Base-by-base conservation (phyloP, 2,888 invertebrate genomes). In the Tribolium freemani region DNA sequence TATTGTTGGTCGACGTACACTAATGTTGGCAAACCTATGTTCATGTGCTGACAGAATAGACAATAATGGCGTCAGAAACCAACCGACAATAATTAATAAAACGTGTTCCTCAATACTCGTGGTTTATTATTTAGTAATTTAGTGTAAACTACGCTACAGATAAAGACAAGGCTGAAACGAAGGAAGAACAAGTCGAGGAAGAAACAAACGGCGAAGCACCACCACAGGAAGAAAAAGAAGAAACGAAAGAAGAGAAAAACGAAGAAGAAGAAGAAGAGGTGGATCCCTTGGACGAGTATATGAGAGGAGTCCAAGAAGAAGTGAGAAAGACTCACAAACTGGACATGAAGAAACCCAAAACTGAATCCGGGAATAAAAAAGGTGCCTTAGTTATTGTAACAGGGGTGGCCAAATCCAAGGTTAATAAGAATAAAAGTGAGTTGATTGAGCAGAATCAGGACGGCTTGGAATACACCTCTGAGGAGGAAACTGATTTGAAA, bases 371-470 rank as follows among this genome's bases (percentile, higher is more conserved):
- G 48, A 81, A 86, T 30, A 88, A 89, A 57, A 88, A 89, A 76
- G 87, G 86, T n/a, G 92, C 93, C 10, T 90, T 96, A 0, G 93
- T 96, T 1, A 94, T 96, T 69, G 90, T 96, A 1, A 94, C 94
- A 0, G 96, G 96, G 4, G 92, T 95, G 3, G 95, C 95, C 0
- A 96, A 96, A 84, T 94, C 94, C 81, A 92, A 92, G 75, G 89
- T 91, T 31, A 89, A 90, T 21, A 93, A 93, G 78, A 92, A 94
- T 79, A 98, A 98, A 88, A 99, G 99, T 64, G 99, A 99, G 87
- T 88, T 99, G n/a, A 97, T 99, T 83, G 98, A 99, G 86, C 98
- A 98, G 85, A 98, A 99, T 87, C 97, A 98, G 86, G 99, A 99
- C 85, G 97, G 96, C 0, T 87, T 99, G 74, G 99, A 97, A 88